Conservation (phyloP, 2,888 invertebrate genomes). For the Monoplex corrugatus region DNA sequence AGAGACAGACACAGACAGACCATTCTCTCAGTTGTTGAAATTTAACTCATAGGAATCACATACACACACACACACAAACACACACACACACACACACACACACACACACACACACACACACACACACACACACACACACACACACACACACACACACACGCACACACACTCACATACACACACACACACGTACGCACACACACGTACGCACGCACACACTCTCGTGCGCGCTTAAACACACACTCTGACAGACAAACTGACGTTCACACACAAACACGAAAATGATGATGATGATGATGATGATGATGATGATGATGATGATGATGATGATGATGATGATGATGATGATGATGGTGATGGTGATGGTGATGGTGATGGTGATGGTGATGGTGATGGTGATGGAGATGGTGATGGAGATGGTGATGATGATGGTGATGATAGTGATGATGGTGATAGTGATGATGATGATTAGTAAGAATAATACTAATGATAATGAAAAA, state of each 20-base stretch:
- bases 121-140: neutral
- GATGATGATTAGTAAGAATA: too few species aligned
- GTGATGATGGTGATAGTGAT: too few species aligned
- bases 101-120: neutral
- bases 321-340: slow-evolving; percentile 4
- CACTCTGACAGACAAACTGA: neutral
- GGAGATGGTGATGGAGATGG: neutral
- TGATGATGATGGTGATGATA: neutral
- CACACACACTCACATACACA: neutral
- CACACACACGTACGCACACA: neutral
- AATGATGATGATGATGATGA: too few species aligned
- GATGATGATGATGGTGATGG: neutral
- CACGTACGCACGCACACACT: neutral
- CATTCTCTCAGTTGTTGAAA: neutral
- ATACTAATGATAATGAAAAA: too few species aligned
- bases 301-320: too few species aligned
- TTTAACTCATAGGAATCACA: neutral
- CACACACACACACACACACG: neutral
- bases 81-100: neutral
- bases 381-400: neutral
- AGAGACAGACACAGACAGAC: neutral
- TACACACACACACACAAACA: neutral
- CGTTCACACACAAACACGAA: neutral
- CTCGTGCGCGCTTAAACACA: neutral
- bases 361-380: neutral